phyloP scores from a whole-genome alignment of 1,140 invertebrate genomes.

The Schlechtendalia chinensis region DNA sequence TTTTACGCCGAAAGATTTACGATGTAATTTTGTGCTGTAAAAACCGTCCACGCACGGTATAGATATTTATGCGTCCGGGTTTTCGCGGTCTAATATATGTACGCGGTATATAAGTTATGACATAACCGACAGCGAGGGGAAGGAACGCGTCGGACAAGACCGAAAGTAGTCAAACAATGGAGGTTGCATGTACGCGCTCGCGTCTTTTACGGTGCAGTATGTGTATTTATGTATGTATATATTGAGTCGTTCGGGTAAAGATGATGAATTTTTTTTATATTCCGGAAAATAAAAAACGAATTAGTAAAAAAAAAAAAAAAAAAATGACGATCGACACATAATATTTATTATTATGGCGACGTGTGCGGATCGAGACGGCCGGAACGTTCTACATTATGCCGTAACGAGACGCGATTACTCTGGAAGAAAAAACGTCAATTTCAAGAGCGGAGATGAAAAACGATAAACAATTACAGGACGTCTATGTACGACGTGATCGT shows the following conservation, averaged over 20 bases:
- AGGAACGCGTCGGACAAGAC: too few relatives aligned
- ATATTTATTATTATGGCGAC: too few relatives aligned
- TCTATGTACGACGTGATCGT: not conserved
- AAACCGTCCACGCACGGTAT: not conserved
- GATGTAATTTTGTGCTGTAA: constrained; percentile 34
- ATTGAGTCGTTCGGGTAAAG: not conserved
- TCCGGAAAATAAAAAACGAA: too few relatives aligned
- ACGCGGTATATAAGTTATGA: not conserved
- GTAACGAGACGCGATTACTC: too few relatives aligned
- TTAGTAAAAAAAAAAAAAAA: too few relatives aligned
- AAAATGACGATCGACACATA: too few relatives aligned
- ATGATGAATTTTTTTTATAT: too few relatives aligned
- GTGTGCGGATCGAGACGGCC: not conserved
- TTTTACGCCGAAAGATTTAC: constrained; percentile 29
- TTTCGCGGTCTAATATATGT: constrained; percentile 17
- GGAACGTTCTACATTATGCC: too few relatives aligned
- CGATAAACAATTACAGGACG: too few relatives aligned
- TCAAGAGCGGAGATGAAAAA: not conserved
- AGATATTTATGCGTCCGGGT: not conserved
- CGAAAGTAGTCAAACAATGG: not conserved
- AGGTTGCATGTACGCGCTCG: not conserved
- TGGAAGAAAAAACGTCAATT: not conserved
- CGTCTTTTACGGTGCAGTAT: not conserved
- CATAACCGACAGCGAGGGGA: not conserved
- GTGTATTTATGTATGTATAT: not conserved